Evolutionary conservation across 2,888 invertebrate species (phyloP).

Genomic region (Nomada fucata): DNA sequence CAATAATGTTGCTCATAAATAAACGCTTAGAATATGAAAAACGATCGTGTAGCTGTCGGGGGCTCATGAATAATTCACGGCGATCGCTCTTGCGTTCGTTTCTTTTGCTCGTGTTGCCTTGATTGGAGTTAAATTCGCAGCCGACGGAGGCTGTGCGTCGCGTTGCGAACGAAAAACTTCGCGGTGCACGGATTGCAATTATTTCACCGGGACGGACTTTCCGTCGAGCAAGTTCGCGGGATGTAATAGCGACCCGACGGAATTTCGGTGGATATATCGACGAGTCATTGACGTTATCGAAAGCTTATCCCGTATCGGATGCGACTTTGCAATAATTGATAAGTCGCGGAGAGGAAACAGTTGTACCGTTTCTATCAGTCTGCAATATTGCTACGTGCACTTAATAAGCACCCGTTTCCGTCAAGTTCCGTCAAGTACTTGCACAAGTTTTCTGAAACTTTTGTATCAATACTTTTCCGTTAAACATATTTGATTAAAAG

Average conservation of each 20-base stretch:
- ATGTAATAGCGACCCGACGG: conserved; percentile 3
- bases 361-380: neutral
- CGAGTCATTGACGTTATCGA: conserved; percentile 38
- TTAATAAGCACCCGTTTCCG: conserved; percentile 7
- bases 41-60: conserved; percentile 38
- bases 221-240: neutral
- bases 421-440: conserved; percentile 16
- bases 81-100: conserved; percentile 42
- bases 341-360: conserved; percentile 47
- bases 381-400: no score
- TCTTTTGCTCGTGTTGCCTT: conserved; percentile 25
- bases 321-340: conserved; percentile 43
- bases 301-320: conserved; percentile 57
- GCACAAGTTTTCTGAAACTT: conserved; percentile 3
- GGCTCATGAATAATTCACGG: conserved; percentile 47
- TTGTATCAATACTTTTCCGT: no score
- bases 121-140: conserved; percentile 39
- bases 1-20: conserved; percentile 34
- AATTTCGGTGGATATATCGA: conserved; percentile 30
- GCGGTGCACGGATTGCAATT: no score
- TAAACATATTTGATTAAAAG: no score
- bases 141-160: neutral
- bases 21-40: conserved; percentile 49
- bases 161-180: neutral
- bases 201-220: no score